A percentile compares a stretch with the other conserved stretches of the same genome.
phyloP scores from a whole-genome alignment of 2,797 vertebrate species.

The Glyptemys insculpta region DNA sequence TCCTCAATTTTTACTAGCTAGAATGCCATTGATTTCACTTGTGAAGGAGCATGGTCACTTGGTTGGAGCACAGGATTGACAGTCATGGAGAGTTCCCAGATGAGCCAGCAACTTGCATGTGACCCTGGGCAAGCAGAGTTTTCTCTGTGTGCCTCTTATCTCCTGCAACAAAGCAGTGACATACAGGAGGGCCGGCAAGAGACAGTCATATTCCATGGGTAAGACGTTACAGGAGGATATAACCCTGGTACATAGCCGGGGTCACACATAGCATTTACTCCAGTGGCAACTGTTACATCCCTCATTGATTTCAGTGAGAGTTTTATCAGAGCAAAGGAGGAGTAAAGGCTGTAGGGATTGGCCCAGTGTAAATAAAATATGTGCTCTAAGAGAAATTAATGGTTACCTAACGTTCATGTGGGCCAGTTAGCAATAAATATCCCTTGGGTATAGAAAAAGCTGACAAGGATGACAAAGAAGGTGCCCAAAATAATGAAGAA shows the following conservation, averaged over 20 bases:
- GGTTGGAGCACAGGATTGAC: not conserved
- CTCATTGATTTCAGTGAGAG: not conserved
- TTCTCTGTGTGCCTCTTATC: not conserved
- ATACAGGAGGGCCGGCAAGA: not conserved
- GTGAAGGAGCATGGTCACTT: not conserved
- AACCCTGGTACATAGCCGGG: not conserved
- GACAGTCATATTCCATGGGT: not conserved
- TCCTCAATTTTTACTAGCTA: not conserved
- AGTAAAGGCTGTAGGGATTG: not conserved
- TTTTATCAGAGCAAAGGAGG: not conserved
- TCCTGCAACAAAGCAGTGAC: not conserved
- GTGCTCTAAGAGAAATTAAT: conserved; percentile 47
- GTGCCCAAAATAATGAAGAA: conserved; percentile 43
- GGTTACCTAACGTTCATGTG: conserved; percentile 43
- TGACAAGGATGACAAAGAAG: conserved; percentile 41
- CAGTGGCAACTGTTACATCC: not conserved
- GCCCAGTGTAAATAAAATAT: not conserved
- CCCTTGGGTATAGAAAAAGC: conserved; percentile 17
- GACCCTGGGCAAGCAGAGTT: fast-evolving
- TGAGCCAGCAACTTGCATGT: fast-evolving
- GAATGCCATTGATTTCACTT: not conserved
- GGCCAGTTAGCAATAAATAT: conserved; percentile 59
- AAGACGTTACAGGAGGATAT: not conserved
- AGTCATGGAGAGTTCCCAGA: not conserved
- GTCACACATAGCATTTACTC: not conserved